Evolutionary conservation across 2,113 vertebrate species (phyloP).

Genomic region (Arenaria interpres): DNA sequence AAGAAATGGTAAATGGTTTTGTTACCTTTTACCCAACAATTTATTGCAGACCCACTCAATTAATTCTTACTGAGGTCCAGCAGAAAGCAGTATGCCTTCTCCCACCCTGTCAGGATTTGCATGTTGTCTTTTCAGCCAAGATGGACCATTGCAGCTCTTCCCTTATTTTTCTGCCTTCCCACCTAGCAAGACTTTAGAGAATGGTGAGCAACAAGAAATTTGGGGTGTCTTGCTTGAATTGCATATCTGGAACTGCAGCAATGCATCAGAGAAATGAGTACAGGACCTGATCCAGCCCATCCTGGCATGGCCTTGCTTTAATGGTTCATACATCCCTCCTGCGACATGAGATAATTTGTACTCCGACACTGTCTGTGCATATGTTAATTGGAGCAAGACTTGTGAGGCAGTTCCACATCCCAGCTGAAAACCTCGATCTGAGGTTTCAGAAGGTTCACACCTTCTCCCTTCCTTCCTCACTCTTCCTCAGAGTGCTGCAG

Average conservation of each 20-base stretch:
- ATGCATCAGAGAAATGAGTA: background rate
- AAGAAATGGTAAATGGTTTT: background rate
- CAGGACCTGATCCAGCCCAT: background rate
- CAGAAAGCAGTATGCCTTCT: background rate
- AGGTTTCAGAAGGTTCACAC: background rate
- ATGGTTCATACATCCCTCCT: background rate
- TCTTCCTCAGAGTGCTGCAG: background rate
- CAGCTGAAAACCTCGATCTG: background rate
- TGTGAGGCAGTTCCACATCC: background rate
- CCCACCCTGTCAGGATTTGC: background rate
- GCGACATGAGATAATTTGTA: background rate
- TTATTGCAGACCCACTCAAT: background rate
- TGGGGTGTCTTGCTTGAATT: background rate
- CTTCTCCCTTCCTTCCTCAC: background rate
- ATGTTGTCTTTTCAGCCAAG: background rate
- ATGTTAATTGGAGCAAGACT: background rate
- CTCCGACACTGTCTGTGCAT: background rate
- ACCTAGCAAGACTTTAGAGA: background rate
- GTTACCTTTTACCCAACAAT: background rate
- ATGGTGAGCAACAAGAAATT: background rate
- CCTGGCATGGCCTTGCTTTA: background rate
- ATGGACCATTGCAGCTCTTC: background rate
- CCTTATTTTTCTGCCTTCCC: background rate
- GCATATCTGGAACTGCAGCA: rapidly evolving
- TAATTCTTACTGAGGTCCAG: background rate